These are phyloP conservation scores for Mimumesa dahlbomi DNA, from an alignment of 2,888 invertebrate species.

Conservation along the genomic window DNA sequence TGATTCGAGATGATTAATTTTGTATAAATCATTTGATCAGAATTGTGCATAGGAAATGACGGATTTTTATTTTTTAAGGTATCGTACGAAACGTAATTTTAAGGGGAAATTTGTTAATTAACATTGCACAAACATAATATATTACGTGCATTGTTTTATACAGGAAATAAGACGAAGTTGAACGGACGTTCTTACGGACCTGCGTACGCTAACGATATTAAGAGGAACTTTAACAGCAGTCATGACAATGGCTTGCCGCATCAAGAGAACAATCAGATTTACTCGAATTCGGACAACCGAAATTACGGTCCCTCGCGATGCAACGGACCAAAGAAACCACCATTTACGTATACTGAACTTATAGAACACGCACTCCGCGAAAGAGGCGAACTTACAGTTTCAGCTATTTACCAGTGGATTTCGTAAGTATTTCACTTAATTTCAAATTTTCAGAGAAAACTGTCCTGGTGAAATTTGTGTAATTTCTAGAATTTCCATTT, in stretches of 20 bases:
- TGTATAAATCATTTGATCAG: too few relatives aligned
- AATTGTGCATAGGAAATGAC: too few relatives aligned
- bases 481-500: too few relatives aligned
- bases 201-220: slow-evolving; percentile 49
- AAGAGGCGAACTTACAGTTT: slow-evolving; percentile 93
- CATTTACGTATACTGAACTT: slow-evolving; percentile 94
- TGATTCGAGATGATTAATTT: too few relatives aligned
- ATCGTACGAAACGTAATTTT: too few relatives aligned
- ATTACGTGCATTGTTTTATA: neutral
- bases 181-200: slow-evolving; percentile 50
- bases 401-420: slow-evolving; percentile 96
- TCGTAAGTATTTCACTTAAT: slow-evolving; percentile 85
- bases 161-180: slow-evolving; percentile 24
- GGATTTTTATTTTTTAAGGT: too few relatives aligned
- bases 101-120: too few relatives aligned
- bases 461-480: too few relatives aligned
- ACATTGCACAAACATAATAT: too few relatives aligned
- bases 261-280: slow-evolving; percentile 42
- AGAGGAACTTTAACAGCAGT: slow-evolving; percentile 46
- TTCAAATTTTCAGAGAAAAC: too few relatives aligned
- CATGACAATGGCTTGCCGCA: slow-evolving; percentile 46
- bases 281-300: slow-evolving; percentile 58
- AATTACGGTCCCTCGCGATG: slow-evolving; percentile 70
- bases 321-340: slow-evolving; percentile 88
- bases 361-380: slow-evolving; percentile 93